Evolutionary conservation across 2,888 invertebrate genomes (phyloP), one percentile per base, ranked within the genome.

Genomic region (Lagria hirta): DNA sequence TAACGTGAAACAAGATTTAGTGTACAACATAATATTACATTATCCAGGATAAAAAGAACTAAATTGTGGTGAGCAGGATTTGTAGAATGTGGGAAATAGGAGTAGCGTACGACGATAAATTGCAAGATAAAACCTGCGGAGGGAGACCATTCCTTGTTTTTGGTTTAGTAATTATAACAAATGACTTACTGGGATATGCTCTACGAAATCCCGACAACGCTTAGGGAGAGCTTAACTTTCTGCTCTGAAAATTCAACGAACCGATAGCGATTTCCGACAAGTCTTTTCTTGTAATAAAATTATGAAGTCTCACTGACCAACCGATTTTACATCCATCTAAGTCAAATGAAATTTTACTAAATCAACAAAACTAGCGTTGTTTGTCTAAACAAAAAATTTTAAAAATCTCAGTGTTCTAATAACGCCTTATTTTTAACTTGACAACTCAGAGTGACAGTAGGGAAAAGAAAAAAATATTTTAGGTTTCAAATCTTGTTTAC

Each of bases 131-230:
- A 67, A 66, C 66, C 62, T 64, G 60, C 61, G 47, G 48, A 52
- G 55, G 62, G 62, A 58, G 60, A 60, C 61, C 61, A 58, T 62
- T 64, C 62, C 64, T 66, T 65, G 67, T 66, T 68, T 68, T 66
- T 65, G 66, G 68, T 65, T 66, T 66, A 62, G 66, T 68, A 68
- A 68, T 68, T 68, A 66, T 66, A 68, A 68, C 66, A 62, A 68
- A 68, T 60, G 67, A 62, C 64, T 60, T 56, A 36, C 49, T 55
- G 54, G 57, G 58, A 22, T 43, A 27, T 40, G 35, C 23, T n/a
- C n/a, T n/a, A n/a, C n/a, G n/a, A n/a, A 30, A 29, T 20, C 33
- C 29, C 24, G 33, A 44, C 45, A 36, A 28, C 29, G 45, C 34
- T 28, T 20, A 17, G 36, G 38, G 47, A 33, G 41, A 41, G 33